Base-by-base conservation (phyloP, 1,140 invertebrate species). In the Physella acuta region DNA sequence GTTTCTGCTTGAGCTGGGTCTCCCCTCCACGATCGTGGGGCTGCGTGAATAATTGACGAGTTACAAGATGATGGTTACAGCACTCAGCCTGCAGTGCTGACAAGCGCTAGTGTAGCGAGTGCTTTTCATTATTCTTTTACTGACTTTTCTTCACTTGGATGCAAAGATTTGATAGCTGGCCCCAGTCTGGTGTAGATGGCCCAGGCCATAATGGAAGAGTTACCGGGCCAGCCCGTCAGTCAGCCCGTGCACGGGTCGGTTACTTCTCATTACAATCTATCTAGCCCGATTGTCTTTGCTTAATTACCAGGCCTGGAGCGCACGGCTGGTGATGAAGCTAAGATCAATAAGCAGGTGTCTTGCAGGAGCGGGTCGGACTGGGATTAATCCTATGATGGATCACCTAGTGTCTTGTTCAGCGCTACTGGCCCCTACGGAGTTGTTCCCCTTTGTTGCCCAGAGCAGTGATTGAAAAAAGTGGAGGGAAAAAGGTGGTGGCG, bases 291-390 rank as follows among this genome's bases (percentile, higher is more conserved):
- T 31, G 59, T 61, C 59, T 61, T 61, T 61, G 36, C 59, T 61
- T 61, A 61, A 61, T 44, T 61, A 61, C 59, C 59, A 61, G 37
- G 31, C 59, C 33, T 26, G 36, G 30, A 24, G 31, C 14, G 34
- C 16, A 28, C 17, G 59, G 34, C 24, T 61, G 33, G 11, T 39
- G 59, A 61, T 44, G 59, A 34, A 44, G 59, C 59, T 39, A 37
- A 61, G 59, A 61, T 61, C 59, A 61, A 61, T 61, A 61, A 61
- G 59, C 59, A 61, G 59, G 59, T 61, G 59, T 61, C 59, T 61
- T 61, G 59, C 59, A 61, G 59, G 37, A 36, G 39, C 36, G 59
- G 34, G 31, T 1, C 2, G 59, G 59, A 28, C 2, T 17, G 62
- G 33, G 62, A 52, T 52, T 64, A 64, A 64, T 31, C 28, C 62